These are phyloP conservation scores for Phalera bucephala DNA, from an alignment of 2,888 invertebrate species.

Conservation along the genomic window DNA sequence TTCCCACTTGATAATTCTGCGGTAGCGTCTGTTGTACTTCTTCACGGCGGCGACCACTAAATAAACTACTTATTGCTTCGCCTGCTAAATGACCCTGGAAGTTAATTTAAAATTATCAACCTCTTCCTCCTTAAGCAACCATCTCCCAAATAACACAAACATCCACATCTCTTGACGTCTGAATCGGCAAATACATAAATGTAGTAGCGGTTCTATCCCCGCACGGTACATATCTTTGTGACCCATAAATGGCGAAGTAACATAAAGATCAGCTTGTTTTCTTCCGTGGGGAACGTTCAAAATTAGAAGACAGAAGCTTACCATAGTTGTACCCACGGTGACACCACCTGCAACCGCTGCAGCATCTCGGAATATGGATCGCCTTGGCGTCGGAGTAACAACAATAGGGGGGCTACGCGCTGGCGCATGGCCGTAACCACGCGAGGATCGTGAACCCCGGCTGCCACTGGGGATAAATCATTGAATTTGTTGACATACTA, in stretches of 20 bases:
- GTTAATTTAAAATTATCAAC: conserved; percentile 3
- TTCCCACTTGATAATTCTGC: conserved; percentile 51
- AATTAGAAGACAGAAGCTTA: conserved; percentile 52
- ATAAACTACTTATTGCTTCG: conserved; percentile 87
- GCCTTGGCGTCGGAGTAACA: conserved; percentile 83
- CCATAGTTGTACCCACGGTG: conserved; percentile 96
- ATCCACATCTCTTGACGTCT: too few relatives aligned
- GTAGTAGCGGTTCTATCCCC: too few relatives aligned
- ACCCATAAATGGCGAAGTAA: too few relatives aligned
- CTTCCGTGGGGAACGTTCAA: too few relatives aligned
- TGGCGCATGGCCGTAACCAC: conserved; percentile 53
- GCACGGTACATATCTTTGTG: too few relatives aligned
- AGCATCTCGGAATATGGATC: conserved; percentile 97
- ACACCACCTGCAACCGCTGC: conserved; percentile 99
- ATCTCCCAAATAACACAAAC: too few relatives aligned
- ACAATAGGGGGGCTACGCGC: conserved; percentile 49
- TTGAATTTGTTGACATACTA: too few relatives aligned
- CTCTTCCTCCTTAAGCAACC: too few relatives aligned
- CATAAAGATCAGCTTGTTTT: too few relatives aligned
- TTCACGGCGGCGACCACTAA: conserved; percentile 52
- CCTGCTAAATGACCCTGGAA: conserved; percentile 93
- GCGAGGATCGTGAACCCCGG: conserved; percentile 48
- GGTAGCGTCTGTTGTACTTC: conserved; percentile 59
- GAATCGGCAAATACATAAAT: too few relatives aligned
- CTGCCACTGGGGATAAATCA: conserved; percentile 13